Evolutionary conservation across 2,797 vertebrate genomes (phyloP).

Genomic region (Tapirus indicus): DNA sequence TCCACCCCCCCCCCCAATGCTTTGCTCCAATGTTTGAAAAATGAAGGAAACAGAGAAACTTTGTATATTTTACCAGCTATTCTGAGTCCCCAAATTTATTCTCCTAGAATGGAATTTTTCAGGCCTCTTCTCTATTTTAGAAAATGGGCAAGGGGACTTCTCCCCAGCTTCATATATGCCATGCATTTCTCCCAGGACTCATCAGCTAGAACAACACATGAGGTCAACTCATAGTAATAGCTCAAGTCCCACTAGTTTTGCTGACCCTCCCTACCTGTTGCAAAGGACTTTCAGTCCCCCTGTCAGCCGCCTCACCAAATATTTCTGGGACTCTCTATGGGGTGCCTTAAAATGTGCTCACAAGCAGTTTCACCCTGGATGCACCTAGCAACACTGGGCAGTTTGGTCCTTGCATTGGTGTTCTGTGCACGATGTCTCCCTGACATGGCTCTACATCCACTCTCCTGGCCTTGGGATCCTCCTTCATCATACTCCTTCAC

Average conservation of each 20-base stretch:
- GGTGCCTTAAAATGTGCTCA: neutral
- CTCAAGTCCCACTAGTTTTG: neutral
- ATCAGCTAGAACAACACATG: neutral
- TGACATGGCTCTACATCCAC: neutral
- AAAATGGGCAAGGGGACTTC: neutral
- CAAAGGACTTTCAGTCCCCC: neutral
- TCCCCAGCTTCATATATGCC: neutral
- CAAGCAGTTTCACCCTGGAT: neutral
- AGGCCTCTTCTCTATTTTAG: neutral
- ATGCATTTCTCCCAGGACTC: neutral
- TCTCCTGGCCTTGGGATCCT: neutral
- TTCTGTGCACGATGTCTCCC: neutral
- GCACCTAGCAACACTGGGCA: neutral
- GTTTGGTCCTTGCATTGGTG: neutral
- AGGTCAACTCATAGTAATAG: neutral
- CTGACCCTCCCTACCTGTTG: neutral
- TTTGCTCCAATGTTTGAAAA: slow-evolving; percentile 20
- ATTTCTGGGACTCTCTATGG: neutral
- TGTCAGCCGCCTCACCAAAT: neutral
- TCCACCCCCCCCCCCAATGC: neutral
- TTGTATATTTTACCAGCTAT: neutral
- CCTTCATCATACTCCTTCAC: neutral
- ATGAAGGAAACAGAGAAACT: neutral
- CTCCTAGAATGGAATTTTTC: neutral
- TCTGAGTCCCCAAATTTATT: neutral